phyloP scores from a whole-genome alignment of 2,888 invertebrate species.

The Hypomecis atomaria region DNA sequence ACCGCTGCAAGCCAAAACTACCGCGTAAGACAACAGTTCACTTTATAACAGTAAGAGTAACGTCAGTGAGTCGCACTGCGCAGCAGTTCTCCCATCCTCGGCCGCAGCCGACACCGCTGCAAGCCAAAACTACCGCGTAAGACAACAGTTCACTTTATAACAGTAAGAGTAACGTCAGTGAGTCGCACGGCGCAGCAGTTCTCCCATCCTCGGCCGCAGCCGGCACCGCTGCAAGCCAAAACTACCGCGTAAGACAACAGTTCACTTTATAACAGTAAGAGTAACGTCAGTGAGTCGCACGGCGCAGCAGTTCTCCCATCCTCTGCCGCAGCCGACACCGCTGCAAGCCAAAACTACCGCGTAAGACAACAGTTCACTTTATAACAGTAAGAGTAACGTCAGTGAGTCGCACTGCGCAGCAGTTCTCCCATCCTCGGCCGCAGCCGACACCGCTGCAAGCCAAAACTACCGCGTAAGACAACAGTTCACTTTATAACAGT shows the following conservation, averaged over 20 bases:
- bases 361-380: no score
- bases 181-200: conserved; percentile 86
- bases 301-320: conserved; percentile 86
- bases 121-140: conserved; percentile 72
- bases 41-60: conserved; percentile 96
- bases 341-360: conserved; percentile 73
- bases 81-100: conserved; percentile 87
- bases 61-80: conserved; percentile 89
- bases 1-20: conserved; percentile 74
- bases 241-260: no score
- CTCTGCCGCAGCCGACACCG: conserved; percentile 83
- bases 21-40: no score
- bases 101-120: conserved; percentile 81
- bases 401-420: conserved; percentile 86
- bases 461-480: no score
- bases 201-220: conserved; percentile 85
- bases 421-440: conserved; percentile 86
- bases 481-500: no score
- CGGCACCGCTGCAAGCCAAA: conserved; percentile 78
- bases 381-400: conserved; percentile 97
- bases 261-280: conserved; percentile 96
- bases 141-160: no score
- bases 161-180: conserved; percentile 95
- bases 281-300: conserved; percentile 92
- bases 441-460: conserved; percentile 78